A percentile compares a stretch with the other conserved stretches of the same genome.
Evolutionary conservation across 2,797 vertebrate species (phyloP).

Genomic region (Phrynocephalus forsythii): DNA sequence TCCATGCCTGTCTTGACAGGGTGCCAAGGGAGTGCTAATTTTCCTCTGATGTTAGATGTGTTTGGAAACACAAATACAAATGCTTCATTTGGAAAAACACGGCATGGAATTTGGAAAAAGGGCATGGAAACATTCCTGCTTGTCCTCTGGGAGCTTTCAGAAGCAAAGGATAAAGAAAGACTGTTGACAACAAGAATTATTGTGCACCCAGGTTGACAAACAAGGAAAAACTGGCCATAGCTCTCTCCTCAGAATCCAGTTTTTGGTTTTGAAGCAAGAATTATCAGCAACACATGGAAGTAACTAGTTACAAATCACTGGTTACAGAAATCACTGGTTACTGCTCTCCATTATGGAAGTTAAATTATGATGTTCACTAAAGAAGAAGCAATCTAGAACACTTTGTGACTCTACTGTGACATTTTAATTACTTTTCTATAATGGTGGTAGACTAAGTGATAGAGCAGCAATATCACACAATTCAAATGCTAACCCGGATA

Average conservation of each 20-base stretch:
- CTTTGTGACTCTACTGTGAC: no score
- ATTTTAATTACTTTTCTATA: neutral
- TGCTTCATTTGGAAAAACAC: neutral
- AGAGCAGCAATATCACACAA: neutral
- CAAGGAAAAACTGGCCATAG: neutral
- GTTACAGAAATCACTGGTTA: neutral
- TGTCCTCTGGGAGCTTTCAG: neutral
- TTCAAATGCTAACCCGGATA: neutral
- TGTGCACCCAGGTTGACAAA: constrained; percentile 15
- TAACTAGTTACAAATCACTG: neutral
- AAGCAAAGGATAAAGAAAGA: neutral
- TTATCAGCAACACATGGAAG: neutral
- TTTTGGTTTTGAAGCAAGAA: neutral
- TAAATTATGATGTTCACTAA: neutral
- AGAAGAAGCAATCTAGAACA: neutral
- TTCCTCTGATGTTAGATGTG: constrained; percentile 23
- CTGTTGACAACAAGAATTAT: fast-evolving
- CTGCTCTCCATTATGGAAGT: neutral
- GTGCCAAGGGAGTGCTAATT: constrained; percentile 19
- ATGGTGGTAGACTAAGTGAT: neutral
- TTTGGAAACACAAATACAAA: constrained; percentile 26
- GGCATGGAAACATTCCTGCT: neutral
- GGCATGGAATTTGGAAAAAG: constrained; percentile 30
- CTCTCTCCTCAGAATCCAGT: neutral
- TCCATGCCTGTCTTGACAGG: constrained; percentile 30